Base-by-base conservation (phyloP, 1,140 invertebrate genomes). In the Papilio helenus region DNA sequence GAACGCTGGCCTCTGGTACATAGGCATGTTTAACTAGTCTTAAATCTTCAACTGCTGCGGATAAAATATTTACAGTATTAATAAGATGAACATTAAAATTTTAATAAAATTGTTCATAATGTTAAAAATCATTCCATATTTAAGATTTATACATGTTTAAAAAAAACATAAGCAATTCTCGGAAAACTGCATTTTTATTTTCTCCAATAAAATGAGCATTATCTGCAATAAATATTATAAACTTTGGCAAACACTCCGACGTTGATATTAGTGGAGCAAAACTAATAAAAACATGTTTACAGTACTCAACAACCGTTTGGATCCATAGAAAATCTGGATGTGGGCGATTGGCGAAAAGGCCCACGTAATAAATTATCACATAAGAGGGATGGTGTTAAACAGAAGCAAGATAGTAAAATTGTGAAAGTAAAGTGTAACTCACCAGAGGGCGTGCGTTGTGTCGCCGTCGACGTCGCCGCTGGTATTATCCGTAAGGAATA, bases 1-100 rank as follows among this genome's bases (percentile, higher is more conserved):
- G 89, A 96, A 96, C 61, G 96, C 93, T 79, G 96, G 96, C 84
- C 96, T 93, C 87, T 95, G 95, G 87, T 95, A 96, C 92, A 95
- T 29, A 97, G 98, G 89, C 97, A 97, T 93, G 96, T 99, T 49
- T 20, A 20, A 26, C 14, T 18, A 16, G 34, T 39, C 8, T 72
- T 20, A 44, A 1, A n/a, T 72, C 18, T 74, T 20, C 20, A 39
- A 26, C 20, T 73, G 23, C 23, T 73, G 9, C n/a, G 23, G 23
- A 73, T 23, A 73, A 68, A 29, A 68, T 4, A 18, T 55, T 55
- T 55, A 51, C 16, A 16, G 0, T 46, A 55, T 55, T n/a, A 18
- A 55, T n/a, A 55, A 55, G 18, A n/a, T n/a, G 46, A 49, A 5
- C 14, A 14, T 46, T 46, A 14, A n/a, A 20, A 8, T 8, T 55